phyloP scores from a whole-genome alignment of 2,888 invertebrate genomes.

The Entomobrya proxima region DNA sequence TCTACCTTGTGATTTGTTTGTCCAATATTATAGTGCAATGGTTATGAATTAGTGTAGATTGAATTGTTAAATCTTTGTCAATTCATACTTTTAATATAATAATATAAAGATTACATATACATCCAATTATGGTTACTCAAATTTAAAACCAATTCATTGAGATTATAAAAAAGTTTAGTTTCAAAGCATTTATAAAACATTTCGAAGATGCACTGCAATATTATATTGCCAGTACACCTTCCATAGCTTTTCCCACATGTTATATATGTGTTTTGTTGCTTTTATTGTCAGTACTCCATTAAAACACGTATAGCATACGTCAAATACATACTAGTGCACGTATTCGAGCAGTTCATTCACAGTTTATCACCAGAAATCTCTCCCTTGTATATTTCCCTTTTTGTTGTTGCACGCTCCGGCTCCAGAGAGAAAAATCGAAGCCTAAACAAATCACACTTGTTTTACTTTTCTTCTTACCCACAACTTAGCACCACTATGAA shows the following conservation, averaged over 20 bases:
- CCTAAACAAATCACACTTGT: conserved; percentile 32
- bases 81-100: too few species aligned
- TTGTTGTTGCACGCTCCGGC: conserved; percentile 5
- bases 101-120: too few species aligned
- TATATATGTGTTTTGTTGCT: neutral
- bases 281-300: neutral
- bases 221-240: too few species aligned
- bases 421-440: conserved; percentile 26
- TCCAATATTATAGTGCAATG: neutral
- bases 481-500: neutral
- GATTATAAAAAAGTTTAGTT: too few species aligned
- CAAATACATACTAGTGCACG: neutral
- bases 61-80: too few species aligned
- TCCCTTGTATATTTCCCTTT: conserved; percentile 2
- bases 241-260: neutral
- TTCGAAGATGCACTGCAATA: too few species aligned
- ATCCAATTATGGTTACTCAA: too few species aligned
- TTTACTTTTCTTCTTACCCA: neutral
- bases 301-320: neutral
- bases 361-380: conserved; percentile 57
- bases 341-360: conserved; percentile 44
- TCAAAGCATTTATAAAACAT: neutral
- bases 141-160: too few species aligned
- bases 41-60: too few species aligned
- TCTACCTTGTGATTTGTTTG: neutral